phyloP scores from a whole-genome alignment of 35 echinoderm and acorn worm species.

The Strongylocentrotus purpuratus region DNA sequence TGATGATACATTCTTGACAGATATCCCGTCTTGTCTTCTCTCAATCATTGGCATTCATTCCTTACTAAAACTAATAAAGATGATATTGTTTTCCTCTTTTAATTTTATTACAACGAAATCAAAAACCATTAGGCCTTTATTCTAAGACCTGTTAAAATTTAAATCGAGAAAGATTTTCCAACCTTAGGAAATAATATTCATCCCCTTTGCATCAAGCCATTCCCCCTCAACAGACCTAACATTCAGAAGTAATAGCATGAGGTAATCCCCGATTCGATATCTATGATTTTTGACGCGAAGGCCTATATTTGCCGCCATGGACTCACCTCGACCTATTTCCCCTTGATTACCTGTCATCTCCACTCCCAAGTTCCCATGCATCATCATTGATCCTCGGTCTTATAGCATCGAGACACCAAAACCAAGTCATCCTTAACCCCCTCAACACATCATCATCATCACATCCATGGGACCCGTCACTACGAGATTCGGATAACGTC shows the following conservation, averaged over 20 bases:
- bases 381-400: constrained; percentile 39
- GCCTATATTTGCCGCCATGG: constrained; percentile 37
- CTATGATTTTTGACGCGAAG: constrained; percentile 37
- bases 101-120: no score
- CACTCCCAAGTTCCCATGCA: constrained; percentile 9
- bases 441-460: constrained; percentile 16
- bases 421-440: constrained; percentile 15
- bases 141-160: not conserved
- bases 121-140: not conserved
- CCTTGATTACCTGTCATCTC: constrained; percentile 37
- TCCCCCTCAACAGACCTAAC: not conserved
- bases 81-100: not conserved
- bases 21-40: not conserved
- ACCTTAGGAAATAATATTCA: not conserved
- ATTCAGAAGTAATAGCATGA: not conserved
- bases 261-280: constrained; percentile 22
- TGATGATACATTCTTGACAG: not conserved
- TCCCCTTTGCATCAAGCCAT: not conserved
- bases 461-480: not conserved
- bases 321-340: constrained; percentile 30
- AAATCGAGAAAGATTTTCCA: not conserved
- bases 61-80: not conserved
- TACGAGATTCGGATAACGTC: not conserved
- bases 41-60: not conserved
- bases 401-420: constrained; percentile 11